Evolutionary conservation across 2,113 vertebrate genomes (phyloP).

Genomic region (Tretioscincus oriximinensis): DNA sequence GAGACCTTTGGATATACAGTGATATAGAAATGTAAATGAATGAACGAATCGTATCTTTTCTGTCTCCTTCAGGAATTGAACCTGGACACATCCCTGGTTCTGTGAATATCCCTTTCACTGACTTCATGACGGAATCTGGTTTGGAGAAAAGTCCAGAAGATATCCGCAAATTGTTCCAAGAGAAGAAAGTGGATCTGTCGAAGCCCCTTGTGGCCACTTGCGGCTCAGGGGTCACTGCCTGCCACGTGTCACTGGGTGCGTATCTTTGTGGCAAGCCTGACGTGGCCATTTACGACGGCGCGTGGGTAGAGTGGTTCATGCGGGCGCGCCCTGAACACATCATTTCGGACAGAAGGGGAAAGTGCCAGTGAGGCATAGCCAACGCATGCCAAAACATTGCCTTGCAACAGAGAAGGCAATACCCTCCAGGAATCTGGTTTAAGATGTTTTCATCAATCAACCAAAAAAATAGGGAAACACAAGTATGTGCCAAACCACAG

Average conservation of each 20-base stretch:
- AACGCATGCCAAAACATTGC: conserved; percentile 21
- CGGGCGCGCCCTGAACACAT: conserved; percentile 81
- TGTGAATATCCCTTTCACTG: conserved; percentile 85
- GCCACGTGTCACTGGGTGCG: conserved; percentile 85
- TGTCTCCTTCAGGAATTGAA: conserved; percentile 75
- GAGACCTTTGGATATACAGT: too few relatives aligned
- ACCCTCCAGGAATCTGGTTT: conserved; percentile 30
- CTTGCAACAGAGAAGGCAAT: conserved; percentile 47
- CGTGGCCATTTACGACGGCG: conserved; percentile 85
- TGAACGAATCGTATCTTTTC: too few relatives aligned
- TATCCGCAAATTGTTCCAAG: conserved; percentile 78
- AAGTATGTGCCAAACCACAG: too few relatives aligned
- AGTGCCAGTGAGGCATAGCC: conserved; percentile 67
- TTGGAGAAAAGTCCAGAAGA: conserved; percentile 77
- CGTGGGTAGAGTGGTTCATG: conserved; percentile 94
- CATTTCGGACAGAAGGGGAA: conserved; percentile 84
- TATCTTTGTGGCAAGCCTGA: conserved; percentile 85
- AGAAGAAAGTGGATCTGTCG: conserved; percentile 80
- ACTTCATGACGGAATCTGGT: conserved; percentile 82
- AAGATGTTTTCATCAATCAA: not conserved
- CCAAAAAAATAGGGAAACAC: too few relatives aligned
- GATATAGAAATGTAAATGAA: too few relatives aligned
- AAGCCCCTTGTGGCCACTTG: conserved; percentile 82
- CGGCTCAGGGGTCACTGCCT: conserved; percentile 92
- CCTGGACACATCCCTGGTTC: conserved; percentile 88